Evolutionary conservation across 2,888 invertebrate genomes (phyloP), one percentile per base, ranked within the genome.

Genomic region (Griposia aprilina): DNA sequence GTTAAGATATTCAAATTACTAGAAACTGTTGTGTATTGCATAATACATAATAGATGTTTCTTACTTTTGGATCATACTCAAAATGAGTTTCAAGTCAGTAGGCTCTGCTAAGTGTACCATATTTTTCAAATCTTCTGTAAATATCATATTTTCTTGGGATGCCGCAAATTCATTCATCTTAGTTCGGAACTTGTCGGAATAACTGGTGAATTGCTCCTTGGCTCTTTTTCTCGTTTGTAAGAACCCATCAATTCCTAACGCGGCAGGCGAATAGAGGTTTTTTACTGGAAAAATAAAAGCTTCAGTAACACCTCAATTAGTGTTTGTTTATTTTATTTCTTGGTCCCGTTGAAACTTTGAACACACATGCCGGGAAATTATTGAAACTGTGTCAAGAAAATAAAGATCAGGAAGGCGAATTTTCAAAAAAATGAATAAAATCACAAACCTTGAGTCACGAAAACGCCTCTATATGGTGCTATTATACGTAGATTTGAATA

Each of bases 61-160:
- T 93, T 95, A 98, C 97, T 97, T 98, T 93, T 97, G 97, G 84
- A 98, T 94, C 98, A 98, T 98, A 88, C 97, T 96, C 15, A 97
- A 89, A 2, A 98, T 92, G 30, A 98, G 94, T 13, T 97, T 94
- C 23, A 98, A 85, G 92, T 98, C 98, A 17, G 96, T 92, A 50
- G 97, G 97, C 80, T 98, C 97, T 5, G 97, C 97, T 74, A 98
- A 93, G 90, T 98, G 98, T 8, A 98, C 92, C 97, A 98, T 98
- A 91, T 98, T 98, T 93, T 98, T 98, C 20, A 99, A 94, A 94
- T 99, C 99, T 95, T 98, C 98, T 11, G 98, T 98, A 90, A 98
- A 99, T 84, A 99, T 97, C 97, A 98, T 97, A 86, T 97, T 97
- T 82, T 97, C 97, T 0, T 97, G 93, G 26, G 97, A 95, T 6